Percentiles rank a stretch among this genome's conserved stretches.
Conservation (phyloP, 2,797 vertebrate genomes). For the Alauda arvensis region DNA sequence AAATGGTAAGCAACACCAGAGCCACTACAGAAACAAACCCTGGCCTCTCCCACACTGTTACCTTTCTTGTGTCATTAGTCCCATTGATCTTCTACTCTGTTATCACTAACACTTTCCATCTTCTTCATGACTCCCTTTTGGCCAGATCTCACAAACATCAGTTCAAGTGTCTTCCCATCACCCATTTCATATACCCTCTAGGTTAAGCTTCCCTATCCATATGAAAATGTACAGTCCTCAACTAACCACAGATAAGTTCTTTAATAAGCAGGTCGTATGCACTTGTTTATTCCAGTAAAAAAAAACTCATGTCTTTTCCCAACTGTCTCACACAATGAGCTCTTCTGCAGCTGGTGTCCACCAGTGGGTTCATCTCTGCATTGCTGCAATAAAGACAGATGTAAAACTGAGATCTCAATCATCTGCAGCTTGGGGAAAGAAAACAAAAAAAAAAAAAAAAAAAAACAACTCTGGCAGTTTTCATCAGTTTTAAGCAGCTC, state of each 20-base stretch:
- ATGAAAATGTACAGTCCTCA: slow-evolving; percentile 19
- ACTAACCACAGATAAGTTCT: not conserved
- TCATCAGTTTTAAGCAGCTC: slow-evolving; percentile 35
- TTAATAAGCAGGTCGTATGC: not conserved
- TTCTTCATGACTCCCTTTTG: slow-evolving; percentile 17
- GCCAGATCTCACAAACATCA: not conserved
- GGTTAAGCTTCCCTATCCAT: not conserved
- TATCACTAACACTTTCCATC: slow-evolving; percentile 12
- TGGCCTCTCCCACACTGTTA: not conserved
- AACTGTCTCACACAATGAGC: not conserved
- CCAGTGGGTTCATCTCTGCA: slow-evolving; percentile 5
- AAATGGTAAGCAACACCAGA: not conserved
- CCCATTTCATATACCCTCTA: not conserved
- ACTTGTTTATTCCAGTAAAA: not conserved
- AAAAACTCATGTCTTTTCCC: not conserved
- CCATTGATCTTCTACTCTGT: not conserved
- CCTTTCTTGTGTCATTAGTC: not conserved
- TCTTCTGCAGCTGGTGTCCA: not conserved
- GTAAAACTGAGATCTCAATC: slow-evolving; percentile 17
- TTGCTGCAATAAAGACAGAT: slow-evolving; percentile 30
- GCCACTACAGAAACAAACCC: not conserved
- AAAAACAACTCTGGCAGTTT: slow-evolving; percentile 6
- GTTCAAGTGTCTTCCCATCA: not conserved
- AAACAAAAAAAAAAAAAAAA: not conserved
- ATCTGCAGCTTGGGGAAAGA: not conserved